These are phyloP conservation scores for Tympanuchus pallidicinctus DNA, from an alignment of 2,113 vertebrate species.

Conservation along the genomic window DNA sequence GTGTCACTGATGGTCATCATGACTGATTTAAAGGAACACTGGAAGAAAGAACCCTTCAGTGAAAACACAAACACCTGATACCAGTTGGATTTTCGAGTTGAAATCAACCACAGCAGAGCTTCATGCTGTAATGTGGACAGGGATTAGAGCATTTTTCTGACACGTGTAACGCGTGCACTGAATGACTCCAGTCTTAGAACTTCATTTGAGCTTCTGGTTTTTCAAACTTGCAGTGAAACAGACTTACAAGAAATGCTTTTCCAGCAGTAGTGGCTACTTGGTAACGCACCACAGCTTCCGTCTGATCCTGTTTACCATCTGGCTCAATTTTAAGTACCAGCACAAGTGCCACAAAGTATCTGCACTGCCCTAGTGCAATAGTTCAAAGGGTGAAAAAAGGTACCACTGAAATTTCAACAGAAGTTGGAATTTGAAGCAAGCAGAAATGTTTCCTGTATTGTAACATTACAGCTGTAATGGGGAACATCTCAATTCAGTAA, in stretches of 20 bases:
- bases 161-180: not conserved
- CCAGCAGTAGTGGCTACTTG: not conserved
- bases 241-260: rapidly evolving
- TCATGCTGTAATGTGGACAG: not conserved
- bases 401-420: not conserved
- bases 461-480: not conserved
- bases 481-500: not conserved
- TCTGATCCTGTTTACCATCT: not conserved
- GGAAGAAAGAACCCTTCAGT: not conserved
- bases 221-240: not conserved
- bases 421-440: not conserved
- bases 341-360: not conserved
- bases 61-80: not conserved
- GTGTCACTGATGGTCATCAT: not conserved
- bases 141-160: not conserved
- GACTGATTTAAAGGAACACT: not conserved
- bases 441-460: not conserved
- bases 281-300: not conserved
- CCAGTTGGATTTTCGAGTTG: not conserved
- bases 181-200: not conserved
- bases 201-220: not conserved
- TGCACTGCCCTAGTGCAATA: not conserved
- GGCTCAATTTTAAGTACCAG: not conserved
- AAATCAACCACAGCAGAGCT: not conserved
- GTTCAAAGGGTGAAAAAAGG: not conserved